A percentile compares a stretch with the other conserved stretches of the same genome.
phyloP scores from a whole-genome alignment of 2,888 invertebrate genomes.

The Cylindroiulus punctatus region DNA sequence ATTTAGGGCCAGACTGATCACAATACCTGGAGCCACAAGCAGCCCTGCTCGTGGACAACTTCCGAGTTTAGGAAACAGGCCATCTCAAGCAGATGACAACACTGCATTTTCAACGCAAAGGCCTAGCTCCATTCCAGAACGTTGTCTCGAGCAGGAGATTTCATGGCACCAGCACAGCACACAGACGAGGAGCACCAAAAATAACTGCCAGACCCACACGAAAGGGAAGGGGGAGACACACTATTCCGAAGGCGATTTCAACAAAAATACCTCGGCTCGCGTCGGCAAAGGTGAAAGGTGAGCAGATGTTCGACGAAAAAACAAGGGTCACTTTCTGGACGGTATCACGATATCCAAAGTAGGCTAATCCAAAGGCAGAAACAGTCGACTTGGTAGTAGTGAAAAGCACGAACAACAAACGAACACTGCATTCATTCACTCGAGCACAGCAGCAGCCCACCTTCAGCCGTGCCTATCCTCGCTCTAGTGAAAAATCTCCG shows the following conservation, averaged over 20 bases:
- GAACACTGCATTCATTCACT: not conserved
- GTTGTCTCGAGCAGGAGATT: not conserved
- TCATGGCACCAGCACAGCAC: not conserved
- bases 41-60: too few species aligned
- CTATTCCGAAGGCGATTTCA: not conserved
- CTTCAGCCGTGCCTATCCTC: not conserved
- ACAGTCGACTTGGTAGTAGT: too few species aligned
- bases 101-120: too few species aligned
- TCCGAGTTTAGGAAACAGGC: too few species aligned
- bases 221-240: conserved; percentile 22
- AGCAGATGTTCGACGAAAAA: not conserved
- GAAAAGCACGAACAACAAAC: too few species aligned
- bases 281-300: not conserved
- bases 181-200: not conserved
- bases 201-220: conserved; percentile 7
- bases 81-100: too few species aligned
- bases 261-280: not conserved
- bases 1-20: too few species aligned
- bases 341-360: not conserved
- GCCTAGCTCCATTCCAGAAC: too few species aligned
- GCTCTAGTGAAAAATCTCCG: not conserved
- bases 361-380: not conserved
- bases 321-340: not conserved
- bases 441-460: not conserved
- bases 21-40: too few species aligned